Evolutionary conservation across 1,140 invertebrate genomes (phyloP).

Genomic region (Tetraneura akinire): DNA sequence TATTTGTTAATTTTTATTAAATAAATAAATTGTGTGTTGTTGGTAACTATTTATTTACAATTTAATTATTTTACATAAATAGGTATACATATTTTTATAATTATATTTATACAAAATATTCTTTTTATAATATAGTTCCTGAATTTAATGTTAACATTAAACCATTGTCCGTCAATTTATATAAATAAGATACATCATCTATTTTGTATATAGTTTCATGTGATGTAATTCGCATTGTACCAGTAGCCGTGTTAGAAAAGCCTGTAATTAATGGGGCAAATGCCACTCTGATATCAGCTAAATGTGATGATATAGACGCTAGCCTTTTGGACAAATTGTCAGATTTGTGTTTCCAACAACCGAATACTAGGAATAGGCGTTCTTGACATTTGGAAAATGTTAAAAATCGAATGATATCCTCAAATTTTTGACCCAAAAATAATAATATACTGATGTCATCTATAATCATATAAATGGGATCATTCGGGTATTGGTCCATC

Average conservation of each 20-base stretch:
- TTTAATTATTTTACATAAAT: too few species aligned
- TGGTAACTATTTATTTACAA: too few species aligned
- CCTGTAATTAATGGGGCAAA: constrained; percentile 31
- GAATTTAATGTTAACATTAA: constrained; percentile 18
- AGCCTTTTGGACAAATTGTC: background rate
- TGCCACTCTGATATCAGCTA: background rate
- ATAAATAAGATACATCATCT: constrained; percentile 24
- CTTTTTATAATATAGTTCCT: background rate
- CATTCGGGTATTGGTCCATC: background rate
- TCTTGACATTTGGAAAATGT: background rate
- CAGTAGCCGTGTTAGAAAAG: constrained; percentile 21
- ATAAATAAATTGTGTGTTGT: too few species aligned
- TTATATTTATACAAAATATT: background rate
- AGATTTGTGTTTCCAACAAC: constrained; percentile 9
- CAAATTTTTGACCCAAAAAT: background rate
- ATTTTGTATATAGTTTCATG: background rate
- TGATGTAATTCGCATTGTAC: constrained; percentile 33
- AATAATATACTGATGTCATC: background rate
- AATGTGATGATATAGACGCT: background rate
- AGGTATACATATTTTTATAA: too few species aligned
- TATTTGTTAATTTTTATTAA: background rate
- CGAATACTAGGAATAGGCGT: background rate
- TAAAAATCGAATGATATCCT: constrained; percentile 3
- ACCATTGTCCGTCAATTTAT: constrained; percentile 1
- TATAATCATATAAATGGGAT: background rate